These are phyloP conservation scores for Scaptomyza parva DNA, from an alignment of 2,888 invertebrate species.

Conservation along the genomic window DNA sequence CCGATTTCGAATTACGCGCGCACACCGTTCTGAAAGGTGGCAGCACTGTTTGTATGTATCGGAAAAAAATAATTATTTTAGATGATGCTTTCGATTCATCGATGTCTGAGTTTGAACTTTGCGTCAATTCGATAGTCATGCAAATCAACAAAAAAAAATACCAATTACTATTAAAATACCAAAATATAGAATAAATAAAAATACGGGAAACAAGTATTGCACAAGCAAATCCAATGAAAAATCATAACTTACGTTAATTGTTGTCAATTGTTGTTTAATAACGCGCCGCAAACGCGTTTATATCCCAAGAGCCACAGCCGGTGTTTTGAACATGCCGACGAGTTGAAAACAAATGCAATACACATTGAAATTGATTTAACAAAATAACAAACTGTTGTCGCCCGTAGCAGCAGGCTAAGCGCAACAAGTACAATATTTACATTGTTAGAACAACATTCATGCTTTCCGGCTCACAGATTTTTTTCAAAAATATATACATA, in stretches of 20 bases:
- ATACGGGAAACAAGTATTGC: constrained; percentile 48
- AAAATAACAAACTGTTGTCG: constrained; percentile 47
- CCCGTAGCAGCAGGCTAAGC: constrained; percentile 62
- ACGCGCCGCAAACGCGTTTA: constrained; percentile 46
- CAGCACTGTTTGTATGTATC: constrained; percentile 41
- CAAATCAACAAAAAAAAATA: constrained; percentile 49
- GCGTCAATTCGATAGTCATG: constrained; percentile 40
- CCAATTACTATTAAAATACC: constrained; percentile 2
- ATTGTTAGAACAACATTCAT: neutral
- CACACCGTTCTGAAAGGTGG: constrained; percentile 26
- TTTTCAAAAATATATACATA: neutral
- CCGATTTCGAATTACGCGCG: constrained; percentile 37
- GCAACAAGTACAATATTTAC: constrained; percentile 63
- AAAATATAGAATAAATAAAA: constrained; percentile 13
- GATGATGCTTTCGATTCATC: constrained; percentile 50
- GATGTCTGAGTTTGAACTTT: constrained; percentile 13
- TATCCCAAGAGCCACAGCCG: constrained; percentile 26
- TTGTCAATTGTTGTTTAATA: constrained; percentile 11
- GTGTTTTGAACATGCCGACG: constrained; percentile 47
- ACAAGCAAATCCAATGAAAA: constrained; percentile 35
- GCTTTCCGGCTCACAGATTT: neutral
- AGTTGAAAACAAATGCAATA: constrained; percentile 60
- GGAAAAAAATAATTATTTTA: constrained; percentile 28
- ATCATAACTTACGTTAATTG: constrained; percentile 29
- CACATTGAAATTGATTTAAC: constrained; percentile 54